phyloP scores from a whole-genome alignment of 2,888 invertebrate species.

The Cerceris rybyensis region DNA sequence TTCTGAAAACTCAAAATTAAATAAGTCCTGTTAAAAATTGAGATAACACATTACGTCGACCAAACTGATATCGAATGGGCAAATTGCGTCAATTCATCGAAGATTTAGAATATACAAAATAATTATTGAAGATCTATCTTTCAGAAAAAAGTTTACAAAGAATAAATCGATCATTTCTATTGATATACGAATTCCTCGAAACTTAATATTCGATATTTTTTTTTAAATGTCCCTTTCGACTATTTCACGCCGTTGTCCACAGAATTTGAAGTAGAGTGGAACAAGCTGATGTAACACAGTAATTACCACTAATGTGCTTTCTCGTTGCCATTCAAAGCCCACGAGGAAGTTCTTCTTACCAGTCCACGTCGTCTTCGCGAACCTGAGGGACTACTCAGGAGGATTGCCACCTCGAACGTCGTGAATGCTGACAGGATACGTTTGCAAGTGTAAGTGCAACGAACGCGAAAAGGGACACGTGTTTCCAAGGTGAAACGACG shows the following conservation, averaged over 20 bases:
- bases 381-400: conserved; percentile 57
- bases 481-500: conserved; percentile 22
- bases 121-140: too few species aligned
- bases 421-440: conserved; percentile 43
- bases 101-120: too few species aligned
- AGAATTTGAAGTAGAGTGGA: conserved; percentile 38
- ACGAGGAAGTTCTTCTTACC: conserved; percentile 52
- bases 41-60: too few species aligned
- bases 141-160: too few species aligned
- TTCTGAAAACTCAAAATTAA: too few species aligned
- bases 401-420: conserved; percentile 63
- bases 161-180: too few species aligned
- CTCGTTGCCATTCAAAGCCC: conserved; percentile 59
- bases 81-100: too few species aligned
- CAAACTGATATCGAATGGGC: too few species aligned
- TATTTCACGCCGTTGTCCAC: conserved; percentile 28
- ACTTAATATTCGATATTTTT: background rate
- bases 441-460: conserved; percentile 45
- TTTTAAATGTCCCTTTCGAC: conserved; percentile 40
- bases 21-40: too few species aligned
- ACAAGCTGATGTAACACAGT: conserved; percentile 56
- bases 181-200: too few species aligned
- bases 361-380: conserved; percentile 43
- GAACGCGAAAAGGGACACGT: conserved; percentile 38
- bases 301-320: conserved; percentile 65